phyloP scores from a whole-genome alignment of 2,113 vertebrate species.

The Salvelinus fontinalis region DNA sequence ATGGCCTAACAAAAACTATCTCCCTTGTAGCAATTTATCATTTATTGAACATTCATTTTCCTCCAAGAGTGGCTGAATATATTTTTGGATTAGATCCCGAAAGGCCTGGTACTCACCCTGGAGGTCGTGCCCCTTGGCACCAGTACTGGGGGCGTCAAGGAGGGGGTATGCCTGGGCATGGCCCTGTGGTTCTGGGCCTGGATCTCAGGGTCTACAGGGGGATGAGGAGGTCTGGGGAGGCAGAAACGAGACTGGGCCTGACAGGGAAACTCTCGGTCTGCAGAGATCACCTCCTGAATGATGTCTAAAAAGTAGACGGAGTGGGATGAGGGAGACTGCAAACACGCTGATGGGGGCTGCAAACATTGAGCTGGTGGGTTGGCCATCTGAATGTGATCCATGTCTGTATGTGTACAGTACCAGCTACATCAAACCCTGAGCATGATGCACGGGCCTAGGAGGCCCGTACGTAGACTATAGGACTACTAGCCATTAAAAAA shows the following conservation, averaged over 20 bases:
- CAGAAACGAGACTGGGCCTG: background rate
- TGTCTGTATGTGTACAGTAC: background rate
- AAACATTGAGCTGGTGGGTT: background rate
- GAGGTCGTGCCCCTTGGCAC: constrained; percentile 63
- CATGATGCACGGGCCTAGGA: too few relatives aligned
- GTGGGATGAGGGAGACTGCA: background rate
- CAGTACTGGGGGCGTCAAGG: constrained; percentile 39
- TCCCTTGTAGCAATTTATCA: too few relatives aligned
- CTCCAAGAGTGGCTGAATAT: background rate
- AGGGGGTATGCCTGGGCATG: background rate
- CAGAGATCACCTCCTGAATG: constrained; percentile 74
- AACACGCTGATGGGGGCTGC: too few relatives aligned
- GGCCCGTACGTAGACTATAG: background rate
- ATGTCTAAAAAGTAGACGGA: constrained; percentile 65
- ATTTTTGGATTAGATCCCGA: background rate
- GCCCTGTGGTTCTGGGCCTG: background rate
- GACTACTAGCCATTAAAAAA: background rate
- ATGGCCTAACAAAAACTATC: too few relatives aligned
- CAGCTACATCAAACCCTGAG: too few relatives aligned
- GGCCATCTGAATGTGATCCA: background rate
- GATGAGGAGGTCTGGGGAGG: constrained; percentile 66
- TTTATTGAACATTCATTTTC: background rate
- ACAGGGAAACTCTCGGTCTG: constrained; percentile 48
- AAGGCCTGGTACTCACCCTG: constrained; percentile 51
- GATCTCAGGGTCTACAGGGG: constrained; percentile 31